These are phyloP conservation scores for Hypselothyrea guttata DNA, from an alignment of 2,888 invertebrate species.

Conservation along the genomic window DNA sequence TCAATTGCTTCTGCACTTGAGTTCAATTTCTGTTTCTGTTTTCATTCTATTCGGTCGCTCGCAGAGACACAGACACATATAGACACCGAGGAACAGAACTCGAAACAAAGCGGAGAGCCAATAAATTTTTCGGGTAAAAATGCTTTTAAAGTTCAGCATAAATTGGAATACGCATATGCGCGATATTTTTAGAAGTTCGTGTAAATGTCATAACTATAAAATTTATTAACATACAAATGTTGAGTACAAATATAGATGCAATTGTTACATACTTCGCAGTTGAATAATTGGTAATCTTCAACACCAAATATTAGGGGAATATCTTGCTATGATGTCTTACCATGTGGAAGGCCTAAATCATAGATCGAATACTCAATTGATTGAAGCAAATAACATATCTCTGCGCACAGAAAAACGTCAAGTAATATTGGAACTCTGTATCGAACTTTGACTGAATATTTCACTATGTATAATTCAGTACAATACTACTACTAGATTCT, in stretches of 20 bases:
- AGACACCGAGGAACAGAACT: constrained; percentile 16
- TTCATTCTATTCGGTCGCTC: constrained; percentile 3
- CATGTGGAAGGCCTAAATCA: too few relatives aligned
- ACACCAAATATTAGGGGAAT: too few relatives aligned
- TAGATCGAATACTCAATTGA: too few relatives aligned
- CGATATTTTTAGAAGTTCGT: constrained; percentile 36
- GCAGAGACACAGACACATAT: constrained; percentile 13
- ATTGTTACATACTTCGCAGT: constrained; percentile 62
- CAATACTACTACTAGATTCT: too few relatives aligned
- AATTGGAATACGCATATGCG: neutral
- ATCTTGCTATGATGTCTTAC: too few relatives aligned
- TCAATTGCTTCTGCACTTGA: constrained; percentile 77
- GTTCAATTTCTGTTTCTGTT: constrained; percentile 67
- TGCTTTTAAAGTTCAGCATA: constrained; percentile 54
- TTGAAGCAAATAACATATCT: too few relatives aligned
- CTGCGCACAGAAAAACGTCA: too few relatives aligned
- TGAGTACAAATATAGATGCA: constrained; percentile 66
- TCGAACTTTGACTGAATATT: too few relatives aligned
- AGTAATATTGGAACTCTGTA: too few relatives aligned
- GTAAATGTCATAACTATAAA: constrained; percentile 75
- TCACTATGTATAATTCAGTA: too few relatives aligned
- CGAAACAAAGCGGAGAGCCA: constrained; percentile 23
- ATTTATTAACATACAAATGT: constrained; percentile 72
- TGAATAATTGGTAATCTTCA: constrained; percentile 5
- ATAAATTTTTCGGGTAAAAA: constrained; percentile 46